Conservation (phyloP, 2,888 invertebrate genomes). For the Bruchidius siliquastri region DNA sequence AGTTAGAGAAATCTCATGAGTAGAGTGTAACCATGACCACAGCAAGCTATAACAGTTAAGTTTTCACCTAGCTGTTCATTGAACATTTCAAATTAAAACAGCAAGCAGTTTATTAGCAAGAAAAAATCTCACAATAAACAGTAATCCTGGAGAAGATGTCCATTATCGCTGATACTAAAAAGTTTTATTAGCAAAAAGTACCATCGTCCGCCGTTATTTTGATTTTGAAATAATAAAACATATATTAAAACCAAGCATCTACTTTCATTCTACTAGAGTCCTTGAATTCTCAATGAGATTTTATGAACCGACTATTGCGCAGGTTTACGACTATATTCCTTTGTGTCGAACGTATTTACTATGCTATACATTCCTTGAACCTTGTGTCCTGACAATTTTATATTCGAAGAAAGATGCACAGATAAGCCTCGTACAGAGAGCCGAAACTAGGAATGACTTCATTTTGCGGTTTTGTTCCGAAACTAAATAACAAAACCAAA, state of each 20-base stretch:
- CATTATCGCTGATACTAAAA: not conserved
- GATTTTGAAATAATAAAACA: not conserved
- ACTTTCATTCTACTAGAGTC: not conserved
- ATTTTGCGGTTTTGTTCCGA: too few relatives aligned
- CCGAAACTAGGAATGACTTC: too few relatives aligned
- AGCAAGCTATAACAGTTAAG: not conserved
- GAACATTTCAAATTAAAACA: not conserved
- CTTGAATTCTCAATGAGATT: not conserved
- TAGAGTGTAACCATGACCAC: too few relatives aligned
- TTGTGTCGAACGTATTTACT: not conserved
- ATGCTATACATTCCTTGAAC: not conserved
- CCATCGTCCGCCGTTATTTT: not conserved
- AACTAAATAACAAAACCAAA: too few relatives aligned
- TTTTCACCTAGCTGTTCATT: not conserved
- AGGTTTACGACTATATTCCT: not conserved
- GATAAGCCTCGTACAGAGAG: not conserved
- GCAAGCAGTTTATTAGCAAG: not conserved
- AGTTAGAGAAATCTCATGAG: too few relatives aligned
- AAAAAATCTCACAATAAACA: not conserved
- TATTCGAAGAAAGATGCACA: not conserved
- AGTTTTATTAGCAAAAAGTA: not conserved
- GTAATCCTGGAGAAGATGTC: not conserved
- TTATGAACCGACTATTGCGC: not conserved
- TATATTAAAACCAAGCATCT: not conserved
- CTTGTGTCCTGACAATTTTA: not conserved